phyloP scores from a whole-genome alignment of 2,888 invertebrate species.

The Malthinus seriepunctatus region DNA sequence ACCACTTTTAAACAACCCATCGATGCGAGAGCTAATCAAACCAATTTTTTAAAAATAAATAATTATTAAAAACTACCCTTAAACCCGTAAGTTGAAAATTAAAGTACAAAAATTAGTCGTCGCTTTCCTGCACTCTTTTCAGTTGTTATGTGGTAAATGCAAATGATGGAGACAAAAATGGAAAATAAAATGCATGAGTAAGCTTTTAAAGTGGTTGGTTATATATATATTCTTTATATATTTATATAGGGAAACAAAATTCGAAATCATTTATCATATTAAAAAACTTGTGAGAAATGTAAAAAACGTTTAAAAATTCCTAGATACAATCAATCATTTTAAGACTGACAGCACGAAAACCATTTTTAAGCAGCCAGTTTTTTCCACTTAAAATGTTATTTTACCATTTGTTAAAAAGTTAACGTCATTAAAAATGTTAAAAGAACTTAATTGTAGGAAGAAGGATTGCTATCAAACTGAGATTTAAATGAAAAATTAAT shows the following conservation, averaged over 20 bases:
- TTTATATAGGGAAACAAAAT: slow-evolving; percentile 8
- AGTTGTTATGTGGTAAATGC: not conserved
- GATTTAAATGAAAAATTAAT: slow-evolving; percentile 23
- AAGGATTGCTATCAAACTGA: slow-evolving; percentile 15
- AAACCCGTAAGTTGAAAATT: too few species aligned
- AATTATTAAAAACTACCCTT: too few species aligned
- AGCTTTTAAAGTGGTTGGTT: not conserved
- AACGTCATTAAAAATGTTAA: slow-evolving; percentile 17
- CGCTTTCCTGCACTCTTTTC: too few species aligned
- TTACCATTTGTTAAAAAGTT: slow-evolving; percentile 24
- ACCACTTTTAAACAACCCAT: slow-evolving; percentile 15
- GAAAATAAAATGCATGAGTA: slow-evolving; percentile 10
- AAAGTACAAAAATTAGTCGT: slow-evolving; percentile 7
- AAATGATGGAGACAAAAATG: slow-evolving; percentile 2
- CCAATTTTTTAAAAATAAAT: not conserved
- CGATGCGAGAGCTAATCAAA: slow-evolving; percentile 5
- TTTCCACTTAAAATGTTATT: slow-evolving; percentile 26
- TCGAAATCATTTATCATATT: slow-evolving; percentile 34
- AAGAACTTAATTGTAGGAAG: slow-evolving; percentile 23
- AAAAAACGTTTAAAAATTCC: slow-evolving; percentile 36
- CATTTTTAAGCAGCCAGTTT: slow-evolving; percentile 18
- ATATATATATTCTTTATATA: too few species aligned
- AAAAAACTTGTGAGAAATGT: slow-evolving; percentile 37
- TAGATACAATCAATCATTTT: slow-evolving; percentile 32
- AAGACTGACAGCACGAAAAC: slow-evolving; percentile 24